Conservation (phyloP, 2,113 vertebrate species). For the Hemiscyllium ocellatum region DNA sequence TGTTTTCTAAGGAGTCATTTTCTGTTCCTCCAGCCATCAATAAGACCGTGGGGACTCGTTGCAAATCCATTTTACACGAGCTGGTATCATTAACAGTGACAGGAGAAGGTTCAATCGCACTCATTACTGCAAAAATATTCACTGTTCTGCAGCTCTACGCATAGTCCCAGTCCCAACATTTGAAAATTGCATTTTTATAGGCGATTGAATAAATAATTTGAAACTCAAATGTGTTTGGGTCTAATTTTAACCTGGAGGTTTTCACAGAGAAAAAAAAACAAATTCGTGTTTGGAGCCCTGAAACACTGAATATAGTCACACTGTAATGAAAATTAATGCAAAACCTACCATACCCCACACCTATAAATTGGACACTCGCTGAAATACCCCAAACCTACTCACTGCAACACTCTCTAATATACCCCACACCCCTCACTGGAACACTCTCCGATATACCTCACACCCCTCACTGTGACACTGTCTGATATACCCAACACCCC, state of each 20-base stretch:
- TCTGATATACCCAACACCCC: background rate
- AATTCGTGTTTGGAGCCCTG: background rate
- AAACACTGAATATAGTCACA: background rate
- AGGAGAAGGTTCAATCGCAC: background rate
- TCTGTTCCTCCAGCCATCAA: background rate
- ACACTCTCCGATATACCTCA: background rate
- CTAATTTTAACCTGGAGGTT: background rate
- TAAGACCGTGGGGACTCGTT: background rate
- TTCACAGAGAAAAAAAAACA: background rate
- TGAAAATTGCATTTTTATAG: background rate
- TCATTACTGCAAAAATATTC: constrained; percentile 9
- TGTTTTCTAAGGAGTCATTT: background rate
- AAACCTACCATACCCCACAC: background rate
- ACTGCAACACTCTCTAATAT: background rate
- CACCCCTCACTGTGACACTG: background rate
- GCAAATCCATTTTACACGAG: background rate
- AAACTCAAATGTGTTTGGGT: background rate
- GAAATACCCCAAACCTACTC: background rate
- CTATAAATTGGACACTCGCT: background rate
- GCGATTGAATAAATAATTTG: background rate
- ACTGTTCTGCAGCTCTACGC: background rate
- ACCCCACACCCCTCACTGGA: background rate
- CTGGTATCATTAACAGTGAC: constrained; percentile 9
- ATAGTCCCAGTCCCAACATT: background rate
- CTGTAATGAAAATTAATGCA: background rate